Percentiles rank a stretch among this genome's conserved stretches.
Evolutionary conservation across 2,113 vertebrate species (phyloP).

Genomic region (Tinamus guttatus): DNA sequence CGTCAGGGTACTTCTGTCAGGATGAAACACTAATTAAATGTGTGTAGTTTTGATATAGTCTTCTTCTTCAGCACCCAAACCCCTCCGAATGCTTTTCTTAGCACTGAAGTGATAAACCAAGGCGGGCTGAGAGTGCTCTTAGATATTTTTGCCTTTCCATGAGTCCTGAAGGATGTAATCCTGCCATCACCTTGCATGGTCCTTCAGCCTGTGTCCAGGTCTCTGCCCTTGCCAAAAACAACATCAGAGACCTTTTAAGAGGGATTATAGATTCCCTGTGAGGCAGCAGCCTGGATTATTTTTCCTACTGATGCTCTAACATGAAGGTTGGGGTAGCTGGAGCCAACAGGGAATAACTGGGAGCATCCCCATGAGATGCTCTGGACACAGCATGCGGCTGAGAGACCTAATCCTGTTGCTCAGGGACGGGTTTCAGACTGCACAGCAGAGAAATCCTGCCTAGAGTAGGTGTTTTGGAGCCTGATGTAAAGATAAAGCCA

Average conservation of each 20-base stretch:
- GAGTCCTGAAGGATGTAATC: not conserved
- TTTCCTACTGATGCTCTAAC: not conserved
- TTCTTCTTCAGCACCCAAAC: not conserved
- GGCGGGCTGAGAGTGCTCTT: not conserved
- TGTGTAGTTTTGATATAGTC: not conserved
- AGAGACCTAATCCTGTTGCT: not conserved
- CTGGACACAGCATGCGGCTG: not conserved
- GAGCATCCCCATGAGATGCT: not conserved
- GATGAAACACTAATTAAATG: not conserved
- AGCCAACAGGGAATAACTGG: not conserved
- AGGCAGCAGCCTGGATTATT: not conserved
- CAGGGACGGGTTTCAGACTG: not conserved
- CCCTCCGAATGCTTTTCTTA: not conserved
- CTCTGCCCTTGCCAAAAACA: not conserved
- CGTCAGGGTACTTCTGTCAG: not conserved
- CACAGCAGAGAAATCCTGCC: not conserved
- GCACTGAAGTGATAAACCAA: not conserved
- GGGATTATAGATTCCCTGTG: not conserved
- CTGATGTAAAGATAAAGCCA: not conserved
- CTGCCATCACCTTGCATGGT: not conserved
- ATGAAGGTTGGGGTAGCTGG: not conserved
- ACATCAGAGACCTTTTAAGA: not conserved
- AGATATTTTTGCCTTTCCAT: not conserved
- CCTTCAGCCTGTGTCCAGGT: not conserved
- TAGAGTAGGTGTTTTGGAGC: not conserved